A percentile compares a stretch with the other conserved stretches of the same genome.
Evolutionary conservation across 2,113 vertebrate species (phyloP).

Genomic region (Phrynocephalus versicolor): DNA sequence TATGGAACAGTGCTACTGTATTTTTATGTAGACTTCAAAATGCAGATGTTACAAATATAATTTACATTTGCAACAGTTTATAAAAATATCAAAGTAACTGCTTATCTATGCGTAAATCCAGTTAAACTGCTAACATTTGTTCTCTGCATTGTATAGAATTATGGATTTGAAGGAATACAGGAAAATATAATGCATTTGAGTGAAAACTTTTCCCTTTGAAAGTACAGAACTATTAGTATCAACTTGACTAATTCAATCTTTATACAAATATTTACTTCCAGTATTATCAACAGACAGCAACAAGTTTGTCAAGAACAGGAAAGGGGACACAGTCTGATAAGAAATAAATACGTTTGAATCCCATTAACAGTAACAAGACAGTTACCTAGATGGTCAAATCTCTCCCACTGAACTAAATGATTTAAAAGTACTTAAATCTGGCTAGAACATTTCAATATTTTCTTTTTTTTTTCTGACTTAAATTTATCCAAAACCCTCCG

Average conservation of each 20-base stretch:
- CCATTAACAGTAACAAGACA: background rate
- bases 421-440: background rate
- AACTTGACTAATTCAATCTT: constrained; percentile 13
- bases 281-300: constrained; percentile 23
- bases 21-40: constrained; percentile 47
- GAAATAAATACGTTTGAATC: constrained; percentile 1
- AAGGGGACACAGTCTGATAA: background rate
- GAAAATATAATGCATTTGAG: constrained; percentile 17
- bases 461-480: constrained; percentile 10
- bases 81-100: constrained; percentile 74
- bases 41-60: constrained; percentile 42
- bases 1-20: constrained; percentile 19
- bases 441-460: background rate
- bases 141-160: constrained; percentile 38
- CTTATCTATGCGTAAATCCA: constrained; percentile 49
- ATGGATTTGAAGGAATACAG: constrained; percentile 34
- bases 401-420: background rate
- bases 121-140: constrained; percentile 52
- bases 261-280: constrained; percentile 26
- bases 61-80: constrained; percentile 63
- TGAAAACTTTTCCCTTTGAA: constrained; percentile 18
- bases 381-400: background rate
- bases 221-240: background rate
- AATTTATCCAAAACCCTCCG: background rate
- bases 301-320: constrained; percentile 24